Percentiles rank a stretch among this genome's conserved stretches.
These are phyloP conservation scores for Catamblyrhynchus diadema DNA, from an alignment of 2,797 vertebrate species.

Conservation along the genomic window DNA sequence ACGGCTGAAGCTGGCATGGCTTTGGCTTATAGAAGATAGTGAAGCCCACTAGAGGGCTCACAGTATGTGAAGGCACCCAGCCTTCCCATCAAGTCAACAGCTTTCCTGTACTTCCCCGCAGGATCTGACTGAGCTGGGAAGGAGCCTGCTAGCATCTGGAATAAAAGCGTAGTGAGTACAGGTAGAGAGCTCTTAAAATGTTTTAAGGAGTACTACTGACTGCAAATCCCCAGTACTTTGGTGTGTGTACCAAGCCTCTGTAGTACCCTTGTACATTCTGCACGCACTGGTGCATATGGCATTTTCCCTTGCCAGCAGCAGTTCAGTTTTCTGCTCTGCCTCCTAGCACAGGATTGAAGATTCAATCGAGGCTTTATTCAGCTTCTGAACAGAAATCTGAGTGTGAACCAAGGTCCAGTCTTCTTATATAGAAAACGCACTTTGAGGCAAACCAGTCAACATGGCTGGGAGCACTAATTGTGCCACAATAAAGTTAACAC, in stretches of 20 bases:
- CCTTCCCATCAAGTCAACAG: not conserved
- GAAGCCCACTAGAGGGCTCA: not conserved
- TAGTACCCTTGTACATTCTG: not conserved
- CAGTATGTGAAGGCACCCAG: not conserved
- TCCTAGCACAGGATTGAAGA: not conserved
- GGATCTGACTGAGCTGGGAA: not conserved
- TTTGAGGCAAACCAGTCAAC: no score
- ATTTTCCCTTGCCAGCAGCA: not conserved
- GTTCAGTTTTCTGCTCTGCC: not conserved
- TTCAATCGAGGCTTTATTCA: not conserved
- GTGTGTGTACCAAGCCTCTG: not conserved
- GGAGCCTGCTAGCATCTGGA: not conserved
- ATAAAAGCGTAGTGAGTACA: not conserved
- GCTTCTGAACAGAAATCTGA: not conserved
- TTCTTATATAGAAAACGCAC: fast-evolving
- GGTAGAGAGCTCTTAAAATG: not conserved
- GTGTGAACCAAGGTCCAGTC: not conserved
- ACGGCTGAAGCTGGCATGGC: not conserved
- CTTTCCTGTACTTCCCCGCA: not conserved
- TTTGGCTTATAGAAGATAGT: not conserved
- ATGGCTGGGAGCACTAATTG: fast-evolving
- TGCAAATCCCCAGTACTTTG: not conserved
- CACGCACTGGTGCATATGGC: not conserved
- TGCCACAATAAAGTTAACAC: not conserved
- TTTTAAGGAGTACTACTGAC: fast-evolving